Evolutionary conservation across 2,113 vertebrate species (phyloP).

Genomic region (Ptyas mucosa): DNA sequence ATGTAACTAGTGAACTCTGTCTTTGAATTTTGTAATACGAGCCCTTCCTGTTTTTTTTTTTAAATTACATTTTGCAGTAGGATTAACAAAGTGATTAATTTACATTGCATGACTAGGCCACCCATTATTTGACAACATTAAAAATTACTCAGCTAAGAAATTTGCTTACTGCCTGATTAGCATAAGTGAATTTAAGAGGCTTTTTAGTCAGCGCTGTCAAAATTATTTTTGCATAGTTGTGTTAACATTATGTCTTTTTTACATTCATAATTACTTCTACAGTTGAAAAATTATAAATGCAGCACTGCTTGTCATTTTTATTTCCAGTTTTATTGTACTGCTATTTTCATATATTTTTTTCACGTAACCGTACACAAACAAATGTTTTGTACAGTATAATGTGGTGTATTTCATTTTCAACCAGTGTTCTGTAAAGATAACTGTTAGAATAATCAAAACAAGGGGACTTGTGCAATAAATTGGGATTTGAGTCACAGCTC

Average conservation of each 20-base stretch:
- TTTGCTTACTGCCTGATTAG: conserved; percentile 8
- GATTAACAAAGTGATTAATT: conserved; percentile 5
- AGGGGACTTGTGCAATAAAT: background rate
- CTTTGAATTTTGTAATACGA: background rate
- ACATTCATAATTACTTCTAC: background rate
- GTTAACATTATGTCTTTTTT: background rate
- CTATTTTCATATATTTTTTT: background rate
- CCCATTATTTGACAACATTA: conserved; percentile 1
- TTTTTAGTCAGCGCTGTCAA: background rate
- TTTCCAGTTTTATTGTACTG: background rate
- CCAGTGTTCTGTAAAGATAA: background rate
- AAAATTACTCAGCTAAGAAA: conserved; percentile 9
- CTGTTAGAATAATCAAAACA: background rate
- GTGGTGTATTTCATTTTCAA: background rate
- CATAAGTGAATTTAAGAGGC: conserved; percentile 15
- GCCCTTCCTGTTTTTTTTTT: background rate
- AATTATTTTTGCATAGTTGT: background rate
- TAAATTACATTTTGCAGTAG: conserved; percentile 2
- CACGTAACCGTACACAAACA: background rate
- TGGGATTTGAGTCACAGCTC: background rate
- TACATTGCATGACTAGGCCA: conserved; percentile 6
- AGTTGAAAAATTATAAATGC: background rate
- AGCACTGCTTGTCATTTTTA: background rate
- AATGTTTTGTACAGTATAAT: background rate
- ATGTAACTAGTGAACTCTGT: background rate